phyloP scores from a whole-genome alignment of 2,888 invertebrate genomes.

The Pachycephus smyrnensis region DNA sequence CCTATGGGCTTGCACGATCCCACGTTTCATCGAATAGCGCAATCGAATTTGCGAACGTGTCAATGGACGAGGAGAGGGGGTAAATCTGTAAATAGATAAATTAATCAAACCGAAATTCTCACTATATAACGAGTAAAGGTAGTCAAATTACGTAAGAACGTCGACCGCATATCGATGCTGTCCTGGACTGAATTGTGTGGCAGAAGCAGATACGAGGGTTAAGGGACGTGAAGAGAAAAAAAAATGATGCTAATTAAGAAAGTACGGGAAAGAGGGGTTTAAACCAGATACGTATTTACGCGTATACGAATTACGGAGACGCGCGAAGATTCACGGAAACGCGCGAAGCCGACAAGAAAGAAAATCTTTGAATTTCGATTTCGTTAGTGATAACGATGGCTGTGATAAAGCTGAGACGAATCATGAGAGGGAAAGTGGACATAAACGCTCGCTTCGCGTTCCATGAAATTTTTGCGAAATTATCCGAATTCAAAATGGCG shows the following conservation, averaged over 20 bases:
- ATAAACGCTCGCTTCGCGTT: not conserved
- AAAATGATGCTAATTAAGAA: not conserved
- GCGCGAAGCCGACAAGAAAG: not conserved
- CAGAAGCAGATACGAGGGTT: not conserved
- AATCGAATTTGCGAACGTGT: no score
- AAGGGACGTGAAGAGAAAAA: not conserved
- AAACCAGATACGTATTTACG: not conserved
- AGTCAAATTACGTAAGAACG: not conserved
- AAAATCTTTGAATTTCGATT: not conserved
- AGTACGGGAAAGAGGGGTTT: not conserved
- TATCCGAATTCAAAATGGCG: not conserved
- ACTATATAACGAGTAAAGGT: not conserved
- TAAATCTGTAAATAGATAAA: not conserved
- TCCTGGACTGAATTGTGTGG: not conserved
- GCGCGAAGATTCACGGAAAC: no score
- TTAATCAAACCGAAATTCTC: not conserved
- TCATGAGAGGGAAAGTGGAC: not conserved
- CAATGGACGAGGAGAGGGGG: no score
- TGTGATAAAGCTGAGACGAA: conserved; percentile 55
- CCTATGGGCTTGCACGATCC: no score
- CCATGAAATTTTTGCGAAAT: not conserved
- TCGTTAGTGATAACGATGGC: conserved; percentile 55
- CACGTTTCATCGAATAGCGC: no score
- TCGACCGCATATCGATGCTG: not conserved
- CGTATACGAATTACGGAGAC: not conserved